These are phyloP conservation scores for Eupeodes luniger DNA, from an alignment of 2,888 invertebrate genomes.

Conservation along the genomic window DNA sequence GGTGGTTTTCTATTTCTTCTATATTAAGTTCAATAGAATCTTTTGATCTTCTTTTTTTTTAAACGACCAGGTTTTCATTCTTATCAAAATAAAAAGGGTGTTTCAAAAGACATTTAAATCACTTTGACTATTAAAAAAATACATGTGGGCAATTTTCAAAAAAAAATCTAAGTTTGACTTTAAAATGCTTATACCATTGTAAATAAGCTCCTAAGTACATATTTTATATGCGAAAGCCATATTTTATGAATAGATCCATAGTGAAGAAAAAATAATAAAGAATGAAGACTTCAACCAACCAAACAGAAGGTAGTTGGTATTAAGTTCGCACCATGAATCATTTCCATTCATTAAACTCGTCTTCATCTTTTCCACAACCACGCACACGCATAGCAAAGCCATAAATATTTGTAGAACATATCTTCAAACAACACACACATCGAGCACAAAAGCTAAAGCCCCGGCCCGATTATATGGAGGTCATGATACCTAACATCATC, in stretches of 20 bases:
- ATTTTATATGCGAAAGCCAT: not conserved
- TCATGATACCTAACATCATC: conserved; percentile 60
- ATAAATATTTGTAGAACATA: conserved; percentile 56
- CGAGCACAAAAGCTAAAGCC: conserved; percentile 2
- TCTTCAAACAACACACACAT: conserved; percentile 31
- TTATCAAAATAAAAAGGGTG: conserved; percentile 2
- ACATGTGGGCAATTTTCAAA: no score
- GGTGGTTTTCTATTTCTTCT: not conserved
- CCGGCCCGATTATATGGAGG: conserved; percentile 40
- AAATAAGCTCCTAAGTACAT: no score
- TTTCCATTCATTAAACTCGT: conserved; percentile 47
- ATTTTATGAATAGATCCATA: conserved; percentile 1
- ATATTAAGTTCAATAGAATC: not conserved
- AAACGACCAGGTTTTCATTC: not conserved
- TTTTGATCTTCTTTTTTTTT: not conserved
- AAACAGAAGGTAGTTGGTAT: not conserved
- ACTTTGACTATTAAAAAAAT: not conserved
- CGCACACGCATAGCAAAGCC: conserved; percentile 46
- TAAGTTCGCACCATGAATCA: conserved; percentile 31
- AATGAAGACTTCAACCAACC: conserved; percentile 9
- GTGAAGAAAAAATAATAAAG: not conserved
- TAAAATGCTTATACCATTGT: no score
- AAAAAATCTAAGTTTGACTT: no score
- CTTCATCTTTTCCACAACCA: conserved; percentile 45
- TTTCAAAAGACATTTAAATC: not conserved